phyloP scores from a whole-genome alignment of 37 sponge, comb jelly and placozoan species.

The Haliclona indistincta region DNA sequence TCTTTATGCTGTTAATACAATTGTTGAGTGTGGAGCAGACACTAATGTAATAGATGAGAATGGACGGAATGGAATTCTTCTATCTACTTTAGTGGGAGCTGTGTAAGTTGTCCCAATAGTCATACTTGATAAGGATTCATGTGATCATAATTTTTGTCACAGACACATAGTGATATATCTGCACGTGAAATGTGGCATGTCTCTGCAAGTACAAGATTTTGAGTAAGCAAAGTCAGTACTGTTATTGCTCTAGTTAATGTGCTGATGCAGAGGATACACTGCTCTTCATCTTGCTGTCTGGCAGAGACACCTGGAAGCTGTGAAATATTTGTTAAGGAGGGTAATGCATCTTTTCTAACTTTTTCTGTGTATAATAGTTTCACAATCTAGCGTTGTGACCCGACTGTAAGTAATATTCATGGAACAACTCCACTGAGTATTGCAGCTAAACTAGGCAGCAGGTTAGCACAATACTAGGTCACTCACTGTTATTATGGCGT shows the following conservation, averaged over 20 bases:
- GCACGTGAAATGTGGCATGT: conserved; percentile 8
- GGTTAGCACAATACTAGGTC: conserved; percentile 12
- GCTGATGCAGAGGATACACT: conserved; percentile 40
- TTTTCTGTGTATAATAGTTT: background rate
- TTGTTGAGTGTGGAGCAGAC: conserved; percentile 54
- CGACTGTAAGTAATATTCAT: conserved; percentile 11
- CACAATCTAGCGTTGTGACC: conserved; percentile 15
- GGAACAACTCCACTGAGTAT: conserved; percentile 53
- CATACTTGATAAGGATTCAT: background rate
- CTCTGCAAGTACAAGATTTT: conserved; percentile 21
- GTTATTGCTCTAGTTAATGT: background rate
- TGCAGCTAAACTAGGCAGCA: conserved; percentile 50
- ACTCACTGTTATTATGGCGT: background rate
- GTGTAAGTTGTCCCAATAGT: conserved; percentile 30
- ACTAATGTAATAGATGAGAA: background rate
- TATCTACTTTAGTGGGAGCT: conserved; percentile 55
- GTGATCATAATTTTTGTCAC: background rate
- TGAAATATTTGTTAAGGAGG: conserved; percentile 36
- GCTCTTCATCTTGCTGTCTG: conserved; percentile 56
- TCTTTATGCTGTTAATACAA: conserved; percentile 47
- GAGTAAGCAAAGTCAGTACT: conserved; percentile 30
- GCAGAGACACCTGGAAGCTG: conserved; percentile 19
- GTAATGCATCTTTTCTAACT: background rate
- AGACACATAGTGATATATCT: conserved; percentile 67
- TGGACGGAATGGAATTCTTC: conserved; percentile 47